Evolutionary conservation across 30 jellyfish, hydroid and myxozoan species (phyloP).

Genomic region (Aurelia sp.): DNA sequence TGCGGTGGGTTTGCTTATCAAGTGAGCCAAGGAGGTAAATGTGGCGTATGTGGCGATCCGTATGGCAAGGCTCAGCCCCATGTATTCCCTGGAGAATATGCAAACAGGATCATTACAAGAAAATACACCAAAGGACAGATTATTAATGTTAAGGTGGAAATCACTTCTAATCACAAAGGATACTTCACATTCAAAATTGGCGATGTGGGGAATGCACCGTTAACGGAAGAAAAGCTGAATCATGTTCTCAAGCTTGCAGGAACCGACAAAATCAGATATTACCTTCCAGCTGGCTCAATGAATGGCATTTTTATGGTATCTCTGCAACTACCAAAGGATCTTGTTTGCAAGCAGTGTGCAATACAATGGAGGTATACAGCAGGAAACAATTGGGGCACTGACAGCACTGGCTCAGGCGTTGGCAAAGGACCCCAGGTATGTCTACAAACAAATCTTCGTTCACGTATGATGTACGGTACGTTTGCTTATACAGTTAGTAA

Average conservation of each 20-base stretch:
- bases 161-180: constrained; percentile 68
- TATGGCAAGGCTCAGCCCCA: constrained; percentile 15
- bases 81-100: constrained; percentile 49
- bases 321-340: constrained; percentile 27
- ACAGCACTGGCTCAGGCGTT: constrained; percentile 29
- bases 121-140: constrained; percentile 51
- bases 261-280: background rate
- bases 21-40: constrained; percentile 38
- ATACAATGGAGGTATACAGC: constrained; percentile 57
- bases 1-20: constrained; percentile 72
- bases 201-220: constrained; percentile 26
- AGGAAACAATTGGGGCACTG: constrained; percentile 74
- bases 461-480: too few species aligned
- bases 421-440: constrained; percentile 55
- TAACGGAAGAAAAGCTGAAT: constrained; percentile 44
- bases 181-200: constrained; percentile 36
- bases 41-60: constrained; percentile 81
- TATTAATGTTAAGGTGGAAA: constrained; percentile 35
- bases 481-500: too few species aligned
- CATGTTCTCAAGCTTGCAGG: constrained; percentile 27
- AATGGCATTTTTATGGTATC: constrained; percentile 29
- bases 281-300: constrained; percentile 22
- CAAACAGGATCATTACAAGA: constrained; percentile 41
- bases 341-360: constrained; percentile 53
- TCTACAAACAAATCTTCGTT: background rate